phyloP scores from a whole-genome alignment of 2,888 invertebrate species.

The Anarsia innoxiella region DNA sequence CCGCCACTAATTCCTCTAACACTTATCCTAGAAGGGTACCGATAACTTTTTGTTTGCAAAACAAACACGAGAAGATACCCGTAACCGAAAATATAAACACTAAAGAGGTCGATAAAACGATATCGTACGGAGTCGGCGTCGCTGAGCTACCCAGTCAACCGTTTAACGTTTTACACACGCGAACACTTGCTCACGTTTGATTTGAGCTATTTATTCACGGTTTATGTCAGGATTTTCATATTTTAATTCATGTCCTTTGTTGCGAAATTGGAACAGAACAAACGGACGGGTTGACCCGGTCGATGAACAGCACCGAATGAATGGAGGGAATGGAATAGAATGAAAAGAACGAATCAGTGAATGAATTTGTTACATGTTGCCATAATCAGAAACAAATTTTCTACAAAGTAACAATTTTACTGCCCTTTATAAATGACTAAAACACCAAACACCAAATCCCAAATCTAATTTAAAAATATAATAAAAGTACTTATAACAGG shows the following conservation, averaged over 20 bases:
- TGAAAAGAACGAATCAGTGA: slow-evolving; percentile 3
- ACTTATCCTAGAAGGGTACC: slow-evolving; percentile 45
- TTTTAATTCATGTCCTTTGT: slow-evolving; percentile 35
- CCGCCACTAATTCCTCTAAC: slow-evolving; percentile 24
- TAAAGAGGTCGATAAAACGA: slow-evolving; percentile 36
- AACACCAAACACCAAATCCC: too few species aligned
- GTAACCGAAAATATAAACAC: slow-evolving; percentile 58
- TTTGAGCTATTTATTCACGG: slow-evolving; percentile 16
- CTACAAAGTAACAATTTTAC: too few species aligned
- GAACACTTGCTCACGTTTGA: too few species aligned
- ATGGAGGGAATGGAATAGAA: slow-evolving; percentile 13
- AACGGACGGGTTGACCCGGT: slow-evolving; percentile 25
- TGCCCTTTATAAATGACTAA: too few species aligned
- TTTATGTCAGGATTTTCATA: slow-evolving; percentile 49
- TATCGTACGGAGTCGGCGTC: slow-evolving; percentile 5
- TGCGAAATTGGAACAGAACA: slow-evolving; percentile 19
- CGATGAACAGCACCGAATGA: slow-evolving; percentile 27
- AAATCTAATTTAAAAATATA: too few species aligned
- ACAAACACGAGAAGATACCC: slow-evolving; percentile 59
- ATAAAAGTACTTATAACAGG: too few species aligned
- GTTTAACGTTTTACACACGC: too few species aligned
- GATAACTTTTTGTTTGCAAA: slow-evolving; percentile 60
- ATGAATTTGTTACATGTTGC: not conserved
- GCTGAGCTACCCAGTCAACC: too few species aligned
- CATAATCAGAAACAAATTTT: too few species aligned